Evolutionary conservation across 2,888 invertebrate species (phyloP), one percentile per base, ranked within the genome.

Genomic region (Lapara coniferarum): DNA sequence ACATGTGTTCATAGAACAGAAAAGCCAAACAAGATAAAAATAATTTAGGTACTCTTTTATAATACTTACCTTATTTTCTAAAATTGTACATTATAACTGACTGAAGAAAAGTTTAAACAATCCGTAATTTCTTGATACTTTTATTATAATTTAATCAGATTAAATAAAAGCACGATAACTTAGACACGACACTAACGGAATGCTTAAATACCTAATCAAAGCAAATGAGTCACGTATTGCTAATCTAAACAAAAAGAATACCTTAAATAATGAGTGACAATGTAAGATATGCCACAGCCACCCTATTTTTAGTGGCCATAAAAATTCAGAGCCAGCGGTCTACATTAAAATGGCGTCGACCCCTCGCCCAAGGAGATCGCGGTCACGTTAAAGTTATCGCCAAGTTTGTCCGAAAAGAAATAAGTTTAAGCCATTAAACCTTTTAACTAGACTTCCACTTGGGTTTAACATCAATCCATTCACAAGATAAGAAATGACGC

Each of bases 371-470:
- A 63, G 69, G 69, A 49, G 69, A 69, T 51, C 19, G 55, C 66
- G 69, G 69, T 66, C 69, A 69, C 56, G 49, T 66, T 49, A n/a
- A 16, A 46, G 66, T 66, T 63, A 66, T 69, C 66, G 51, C 16
- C 52, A 37, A 49, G 16, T 44, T 68, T 56, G 44, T 58, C 52
- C 59, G 58, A 59, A 59, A 14, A 59, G 59, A 53, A 49, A 59
- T 58, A 58, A 51, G 2, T 51, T 51, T 25, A 30, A 68, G 51
- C 37, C 51, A 12, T 44, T 49, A 49, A 68, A 68, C 68, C 68
- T 63, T 69, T 69, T 69, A 59, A 69, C 57, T 58, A 53, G 63
- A 52, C 59, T 68, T 58, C 57, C 49, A 68, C 59, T 37, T 7
- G 59, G 25, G 71, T 52, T 52, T 59, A 16, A 68, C 19, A 58